Evolutionary conservation across 2,113 vertebrate species (phyloP).

Genomic region (Tiliqua scincoides): DNA sequence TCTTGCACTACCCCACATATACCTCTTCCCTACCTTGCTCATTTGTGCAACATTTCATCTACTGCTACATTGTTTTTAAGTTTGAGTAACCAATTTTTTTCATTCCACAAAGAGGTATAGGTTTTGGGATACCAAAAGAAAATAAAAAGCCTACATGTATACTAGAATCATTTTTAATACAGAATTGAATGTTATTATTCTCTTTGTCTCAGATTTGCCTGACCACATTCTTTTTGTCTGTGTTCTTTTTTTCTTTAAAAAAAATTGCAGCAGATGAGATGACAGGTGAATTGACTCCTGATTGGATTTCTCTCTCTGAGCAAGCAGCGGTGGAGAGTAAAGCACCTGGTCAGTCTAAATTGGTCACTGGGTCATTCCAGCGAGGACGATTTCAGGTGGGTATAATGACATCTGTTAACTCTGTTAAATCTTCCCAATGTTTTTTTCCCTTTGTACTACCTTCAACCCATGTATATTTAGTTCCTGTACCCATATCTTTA

Average conservation of each 20-base stretch:
- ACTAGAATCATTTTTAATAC: slow-evolving; percentile 7
- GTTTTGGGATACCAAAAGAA: slow-evolving; percentile 31
- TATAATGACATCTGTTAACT: not conserved
- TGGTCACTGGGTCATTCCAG: slow-evolving; percentile 65
- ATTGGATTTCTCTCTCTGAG: slow-evolving; percentile 48
- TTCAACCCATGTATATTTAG: too few relatives aligned
- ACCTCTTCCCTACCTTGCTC: slow-evolving; percentile 24
- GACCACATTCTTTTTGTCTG: not conserved
- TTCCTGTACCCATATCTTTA: too few relatives aligned
- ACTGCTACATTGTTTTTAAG: slow-evolving; percentile 59
- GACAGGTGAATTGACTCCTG: slow-evolving; percentile 45
- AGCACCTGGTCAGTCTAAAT: slow-evolving; percentile 52
- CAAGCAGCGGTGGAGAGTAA: slow-evolving; percentile 57
- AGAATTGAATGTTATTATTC: not conserved
- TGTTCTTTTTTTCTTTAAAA: not conserved
- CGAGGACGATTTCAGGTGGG: slow-evolving; percentile 74
- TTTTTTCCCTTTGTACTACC: too few relatives aligned
- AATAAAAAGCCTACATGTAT: slow-evolving; percentile 19
- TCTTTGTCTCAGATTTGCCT: not conserved
- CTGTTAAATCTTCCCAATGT: too few relatives aligned
- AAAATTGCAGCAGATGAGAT: slow-evolving; percentile 57
- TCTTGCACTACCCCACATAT: slow-evolving; percentile 9
- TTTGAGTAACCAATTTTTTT: slow-evolving; percentile 60
- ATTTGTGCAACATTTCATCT: slow-evolving; percentile 47
- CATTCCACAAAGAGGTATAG: slow-evolving; percentile 69